phyloP scores from a whole-genome alignment of 2,888 invertebrate genomes.

The Rotaria magnacalcarata region DNA sequence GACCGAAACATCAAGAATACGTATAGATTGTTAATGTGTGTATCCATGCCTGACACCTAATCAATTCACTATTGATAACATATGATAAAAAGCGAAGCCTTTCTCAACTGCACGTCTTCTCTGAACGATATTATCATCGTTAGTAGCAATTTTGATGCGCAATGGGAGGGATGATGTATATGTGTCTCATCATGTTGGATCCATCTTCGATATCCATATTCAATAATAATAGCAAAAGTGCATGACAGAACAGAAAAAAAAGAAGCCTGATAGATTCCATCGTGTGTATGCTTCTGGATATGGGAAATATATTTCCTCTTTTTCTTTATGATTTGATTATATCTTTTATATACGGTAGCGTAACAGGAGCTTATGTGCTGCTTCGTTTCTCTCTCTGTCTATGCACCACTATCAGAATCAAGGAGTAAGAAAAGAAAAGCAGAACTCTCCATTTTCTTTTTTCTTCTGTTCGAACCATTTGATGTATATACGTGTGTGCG shows the following conservation, averaged over 20 bases:
- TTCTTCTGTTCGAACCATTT: not conserved
- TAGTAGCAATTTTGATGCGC: not conserved
- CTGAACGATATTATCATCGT: not conserved
- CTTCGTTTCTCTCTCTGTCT: not conserved
- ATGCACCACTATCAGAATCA: not conserved
- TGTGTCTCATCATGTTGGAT: conserved; percentile 13
- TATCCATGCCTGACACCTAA: not conserved
- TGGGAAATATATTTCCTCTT: not conserved
- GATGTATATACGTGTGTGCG: not conserved
- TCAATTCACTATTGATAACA: not conserved
- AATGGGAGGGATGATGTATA: not conserved
- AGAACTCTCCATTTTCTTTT: not conserved
- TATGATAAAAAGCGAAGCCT: not conserved
- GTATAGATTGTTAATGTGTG: not conserved
- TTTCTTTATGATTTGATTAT: not conserved
- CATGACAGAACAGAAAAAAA: not conserved
- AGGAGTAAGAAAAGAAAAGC: not conserved
- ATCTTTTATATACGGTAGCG: not conserved
- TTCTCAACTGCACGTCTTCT: not conserved
- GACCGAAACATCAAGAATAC: not conserved
- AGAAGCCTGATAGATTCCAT: not conserved
- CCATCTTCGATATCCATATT: not conserved
- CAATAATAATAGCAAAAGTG: not conserved
- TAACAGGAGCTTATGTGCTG: not conserved
- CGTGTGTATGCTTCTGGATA: not conserved